Evolutionary conservation across 1,140 invertebrate species (phyloP).

Genomic region (Heliconius melpomene): DNA sequence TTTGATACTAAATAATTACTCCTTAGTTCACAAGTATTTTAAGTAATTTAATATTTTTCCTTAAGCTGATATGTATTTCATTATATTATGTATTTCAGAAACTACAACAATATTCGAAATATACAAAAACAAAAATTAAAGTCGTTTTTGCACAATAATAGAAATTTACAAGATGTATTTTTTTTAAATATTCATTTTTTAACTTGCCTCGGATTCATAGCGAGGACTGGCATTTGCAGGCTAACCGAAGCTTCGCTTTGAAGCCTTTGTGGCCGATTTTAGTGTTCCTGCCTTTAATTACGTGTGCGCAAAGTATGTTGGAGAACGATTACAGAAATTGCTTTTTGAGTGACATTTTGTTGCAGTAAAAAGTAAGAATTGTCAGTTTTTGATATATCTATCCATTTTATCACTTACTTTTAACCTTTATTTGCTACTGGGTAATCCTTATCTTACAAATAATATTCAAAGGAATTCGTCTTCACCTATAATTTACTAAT

Average conservation of each 20-base stretch:
- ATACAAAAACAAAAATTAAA: not conserved
- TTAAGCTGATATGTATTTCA: no score
- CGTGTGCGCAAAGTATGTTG: slow-evolving; percentile 45
- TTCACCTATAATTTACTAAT: not conserved
- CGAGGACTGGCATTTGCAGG: slow-evolving; percentile 13
- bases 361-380: slow-evolving; percentile 4
- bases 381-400: not conserved
- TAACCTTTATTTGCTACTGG: not conserved
- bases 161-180: not conserved
- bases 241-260: slow-evolving; percentile 20
- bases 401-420: not conserved
- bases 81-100: no score
- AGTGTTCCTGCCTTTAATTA: slow-evolving; percentile 59
- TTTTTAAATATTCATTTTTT: not conserved
- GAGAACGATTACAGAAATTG: slow-evolving; percentile 24
- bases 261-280: slow-evolving; percentile 28
- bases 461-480: not conserved
- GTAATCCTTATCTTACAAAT: not conserved
- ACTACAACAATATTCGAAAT: not conserved
- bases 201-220: not conserved
- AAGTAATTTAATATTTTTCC: not conserved
- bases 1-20: not conserved
- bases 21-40: not conserved
- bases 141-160: not conserved
- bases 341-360: slow-evolving; percentile 33